A percentile compares a stretch with the other conserved stretches of the same genome.
phyloP scores from a whole-genome alignment of 2,797 vertebrate species.

The Danio choprae region DNA sequence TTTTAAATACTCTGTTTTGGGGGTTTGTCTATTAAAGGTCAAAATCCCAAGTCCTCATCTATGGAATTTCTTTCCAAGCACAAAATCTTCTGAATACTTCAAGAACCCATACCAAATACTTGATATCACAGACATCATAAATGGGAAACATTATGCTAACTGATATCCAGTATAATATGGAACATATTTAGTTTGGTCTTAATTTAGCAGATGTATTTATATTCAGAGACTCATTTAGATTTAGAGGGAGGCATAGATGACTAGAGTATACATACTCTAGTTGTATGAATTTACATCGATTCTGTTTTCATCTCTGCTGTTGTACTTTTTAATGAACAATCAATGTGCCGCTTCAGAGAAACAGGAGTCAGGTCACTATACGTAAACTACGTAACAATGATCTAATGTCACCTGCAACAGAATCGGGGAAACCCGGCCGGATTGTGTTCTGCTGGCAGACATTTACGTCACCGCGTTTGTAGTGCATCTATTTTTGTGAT shows the following conservation, averaged over 20 bases:
- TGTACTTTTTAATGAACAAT: constrained; percentile 4
- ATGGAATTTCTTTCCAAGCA: too few relatives aligned
- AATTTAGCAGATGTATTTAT: neutral
- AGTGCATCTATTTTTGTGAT: constrained; percentile 27
- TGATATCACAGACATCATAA: too few relatives aligned
- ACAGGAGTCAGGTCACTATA: neutral
- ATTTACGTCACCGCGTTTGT: constrained; percentile 19
- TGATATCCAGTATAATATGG: neutral
- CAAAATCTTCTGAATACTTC: too few relatives aligned
- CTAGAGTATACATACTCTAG: too few relatives aligned
- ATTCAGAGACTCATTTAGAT: too few relatives aligned
- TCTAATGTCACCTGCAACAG: neutral
- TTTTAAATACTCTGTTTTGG: too few relatives aligned
- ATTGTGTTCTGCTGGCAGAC: constrained; percentile 15
- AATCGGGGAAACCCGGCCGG: constrained; percentile 9
- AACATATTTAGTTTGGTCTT: neutral
- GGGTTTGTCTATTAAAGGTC: too few relatives aligned
- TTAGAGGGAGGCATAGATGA: too few relatives aligned
- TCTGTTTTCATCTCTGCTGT: neutral
- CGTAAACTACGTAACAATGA: constrained; percentile 5
- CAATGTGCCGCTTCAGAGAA: neutral
- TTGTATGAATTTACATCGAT: neutral
- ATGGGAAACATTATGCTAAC: neutral
- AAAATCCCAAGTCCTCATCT: too few relatives aligned
- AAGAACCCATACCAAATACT: too few relatives aligned